phyloP scores from a whole-genome alignment of 2,797 vertebrate genomes.

The Spatula clypeata region DNA sequence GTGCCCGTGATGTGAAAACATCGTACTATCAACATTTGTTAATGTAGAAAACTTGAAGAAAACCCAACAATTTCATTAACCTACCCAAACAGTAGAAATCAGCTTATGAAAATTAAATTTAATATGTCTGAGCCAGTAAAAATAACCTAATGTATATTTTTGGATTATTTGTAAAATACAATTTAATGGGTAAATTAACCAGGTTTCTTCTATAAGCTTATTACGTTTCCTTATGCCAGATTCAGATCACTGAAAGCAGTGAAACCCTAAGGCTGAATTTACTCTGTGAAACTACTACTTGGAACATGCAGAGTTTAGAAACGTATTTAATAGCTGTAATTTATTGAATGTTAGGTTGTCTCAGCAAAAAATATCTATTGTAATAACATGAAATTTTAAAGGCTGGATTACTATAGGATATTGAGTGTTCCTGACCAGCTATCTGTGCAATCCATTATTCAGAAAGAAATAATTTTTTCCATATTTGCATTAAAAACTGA shows the following conservation, averaged over 20 bases:
- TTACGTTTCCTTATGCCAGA: background rate
- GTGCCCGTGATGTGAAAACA: background rate
- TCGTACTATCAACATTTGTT: background rate
- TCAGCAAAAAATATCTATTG: background rate
- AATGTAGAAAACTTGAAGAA: background rate
- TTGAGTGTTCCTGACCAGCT: background rate
- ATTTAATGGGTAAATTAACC: background rate
- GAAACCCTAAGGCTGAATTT: background rate
- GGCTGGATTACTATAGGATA: background rate
- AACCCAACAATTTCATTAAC: background rate
- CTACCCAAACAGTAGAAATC: background rate
- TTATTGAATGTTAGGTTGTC: background rate
- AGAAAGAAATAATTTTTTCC: background rate
- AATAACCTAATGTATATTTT: background rate
- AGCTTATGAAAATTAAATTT: background rate
- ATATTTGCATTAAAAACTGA: background rate
- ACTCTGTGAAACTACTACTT: background rate
- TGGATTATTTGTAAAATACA: background rate
- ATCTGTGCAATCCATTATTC: background rate
- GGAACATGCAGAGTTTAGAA: conserved; percentile 3
- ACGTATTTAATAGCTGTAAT: conserved; percentile 26
- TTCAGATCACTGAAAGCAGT: conserved; percentile 2
- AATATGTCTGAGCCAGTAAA: background rate
- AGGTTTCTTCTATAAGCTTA: background rate
- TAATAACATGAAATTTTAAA: background rate